phyloP scores from a whole-genome alignment of 2,113 vertebrate genomes.

The Pristiophorus japonicus region DNA sequence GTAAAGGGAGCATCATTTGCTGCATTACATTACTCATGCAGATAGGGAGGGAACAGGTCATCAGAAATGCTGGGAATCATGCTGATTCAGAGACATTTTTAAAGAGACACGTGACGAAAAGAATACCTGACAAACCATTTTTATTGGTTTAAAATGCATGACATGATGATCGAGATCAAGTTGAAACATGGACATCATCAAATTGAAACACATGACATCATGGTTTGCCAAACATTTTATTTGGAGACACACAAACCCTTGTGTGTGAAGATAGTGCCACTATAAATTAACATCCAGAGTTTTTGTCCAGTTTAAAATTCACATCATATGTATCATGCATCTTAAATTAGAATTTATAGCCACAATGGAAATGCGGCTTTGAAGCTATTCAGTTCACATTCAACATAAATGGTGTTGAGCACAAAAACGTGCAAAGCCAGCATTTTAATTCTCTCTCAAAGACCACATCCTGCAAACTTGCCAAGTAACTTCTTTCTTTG shows the following conservation, averaged over 20 bases:
- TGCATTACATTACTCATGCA: neutral
- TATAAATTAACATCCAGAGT: conserved; percentile 12
- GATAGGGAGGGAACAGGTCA: neutral
- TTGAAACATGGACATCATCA: neutral
- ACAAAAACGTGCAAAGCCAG: neutral
- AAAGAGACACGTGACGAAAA: neutral
- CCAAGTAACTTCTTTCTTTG: conserved; percentile 19
- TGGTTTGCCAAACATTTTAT: neutral
- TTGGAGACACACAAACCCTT: neutral
- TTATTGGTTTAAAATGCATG: neutral
- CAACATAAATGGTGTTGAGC: neutral
- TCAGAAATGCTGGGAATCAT: neutral
- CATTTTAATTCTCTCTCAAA: conserved; percentile 9
- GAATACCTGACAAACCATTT: neutral
- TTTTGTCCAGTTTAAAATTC: neutral
- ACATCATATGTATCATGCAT: neutral
- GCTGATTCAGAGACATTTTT: neutral
- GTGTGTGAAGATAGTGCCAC: neutral
- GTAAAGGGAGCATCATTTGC: neutral
- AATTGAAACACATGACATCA: neutral
- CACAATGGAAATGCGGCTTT: neutral
- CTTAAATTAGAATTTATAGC: conserved; percentile 26
- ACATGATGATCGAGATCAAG: neutral
- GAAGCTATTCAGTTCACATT: conserved; percentile 4
- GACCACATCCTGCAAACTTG: neutral